Evolutionary conservation across 2,113 vertebrate genomes (phyloP).

Genomic region (Ammospiza nelsoni): DNA sequence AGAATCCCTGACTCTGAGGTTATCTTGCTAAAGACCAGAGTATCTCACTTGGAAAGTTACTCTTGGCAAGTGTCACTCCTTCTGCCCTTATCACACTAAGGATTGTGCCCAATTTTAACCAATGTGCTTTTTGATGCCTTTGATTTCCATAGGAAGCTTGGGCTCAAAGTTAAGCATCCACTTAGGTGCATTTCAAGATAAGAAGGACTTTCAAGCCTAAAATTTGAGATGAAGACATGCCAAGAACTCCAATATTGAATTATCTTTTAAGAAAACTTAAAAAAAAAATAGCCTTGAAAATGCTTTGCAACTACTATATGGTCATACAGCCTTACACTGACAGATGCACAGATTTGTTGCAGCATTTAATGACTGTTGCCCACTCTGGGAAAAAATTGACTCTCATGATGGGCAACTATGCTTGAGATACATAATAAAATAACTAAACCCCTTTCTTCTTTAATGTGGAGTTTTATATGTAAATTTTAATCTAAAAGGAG

Average conservation of each 20-base stretch:
- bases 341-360: neutral
- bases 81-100: neutral
- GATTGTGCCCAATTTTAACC: neutral
- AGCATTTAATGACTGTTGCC: neutral
- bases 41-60: neutral
- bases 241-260: neutral
- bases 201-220: neutral
- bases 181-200: neutral
- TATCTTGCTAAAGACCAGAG: neutral
- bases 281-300: neutral
- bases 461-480: neutral
- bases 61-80: neutral
- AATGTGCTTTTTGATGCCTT: neutral
- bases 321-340: neutral
- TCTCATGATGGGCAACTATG: neutral
- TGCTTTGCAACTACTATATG: neutral
- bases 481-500: neutral
- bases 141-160: neutral
- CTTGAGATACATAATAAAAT: neutral
- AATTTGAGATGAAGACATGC: neutral
- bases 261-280: neutral
- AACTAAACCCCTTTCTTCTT: neutral
- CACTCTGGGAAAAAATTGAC: neutral
- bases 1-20: neutral
- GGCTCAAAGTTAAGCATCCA: neutral